Evolutionary conservation across 2,113 vertebrate species (phyloP).

Genomic region (Otolemur garnettii): DNA sequence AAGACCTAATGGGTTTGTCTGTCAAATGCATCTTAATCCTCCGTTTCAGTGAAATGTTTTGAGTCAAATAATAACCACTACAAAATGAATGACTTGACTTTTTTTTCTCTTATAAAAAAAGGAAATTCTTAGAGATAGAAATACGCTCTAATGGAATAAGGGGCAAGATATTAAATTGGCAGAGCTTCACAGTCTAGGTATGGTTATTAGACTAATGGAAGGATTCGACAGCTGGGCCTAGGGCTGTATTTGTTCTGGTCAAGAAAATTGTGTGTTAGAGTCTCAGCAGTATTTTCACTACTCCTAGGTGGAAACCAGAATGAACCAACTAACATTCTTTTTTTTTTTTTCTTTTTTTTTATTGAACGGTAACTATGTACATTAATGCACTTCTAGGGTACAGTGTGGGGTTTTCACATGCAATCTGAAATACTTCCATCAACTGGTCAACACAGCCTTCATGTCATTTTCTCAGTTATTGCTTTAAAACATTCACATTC

Average conservation of each 20-base stretch:
- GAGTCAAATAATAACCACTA: constrained; percentile 49
- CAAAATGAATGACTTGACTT: constrained; percentile 29
- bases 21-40: constrained; percentile 68
- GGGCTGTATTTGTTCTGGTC: constrained; percentile 14
- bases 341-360: no score
- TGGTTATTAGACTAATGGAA: constrained; percentile 32
- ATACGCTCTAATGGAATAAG: constrained; percentile 8
- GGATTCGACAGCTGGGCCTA: neutral
- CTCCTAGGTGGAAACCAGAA: neutral
- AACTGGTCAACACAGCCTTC: no score
- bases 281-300: neutral
- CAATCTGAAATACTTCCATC: no score
- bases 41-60: constrained; percentile 66
- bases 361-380: no score
- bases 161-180: neutral
- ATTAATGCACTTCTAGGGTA: no score
- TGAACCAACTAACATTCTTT: constrained; percentile 38
- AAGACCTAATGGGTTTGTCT: constrained; percentile 65
- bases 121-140: constrained; percentile 23
- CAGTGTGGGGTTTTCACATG: no score
- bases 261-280: constrained; percentile 12
- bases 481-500: no score
- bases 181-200: neutral
- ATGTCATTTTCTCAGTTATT: no score
- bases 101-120: constrained; percentile 6